These are phyloP conservation scores for Dinothrombium tinctorium DNA, from an alignment of 1,140 invertebrate species.

Conservation along the genomic window DNA sequence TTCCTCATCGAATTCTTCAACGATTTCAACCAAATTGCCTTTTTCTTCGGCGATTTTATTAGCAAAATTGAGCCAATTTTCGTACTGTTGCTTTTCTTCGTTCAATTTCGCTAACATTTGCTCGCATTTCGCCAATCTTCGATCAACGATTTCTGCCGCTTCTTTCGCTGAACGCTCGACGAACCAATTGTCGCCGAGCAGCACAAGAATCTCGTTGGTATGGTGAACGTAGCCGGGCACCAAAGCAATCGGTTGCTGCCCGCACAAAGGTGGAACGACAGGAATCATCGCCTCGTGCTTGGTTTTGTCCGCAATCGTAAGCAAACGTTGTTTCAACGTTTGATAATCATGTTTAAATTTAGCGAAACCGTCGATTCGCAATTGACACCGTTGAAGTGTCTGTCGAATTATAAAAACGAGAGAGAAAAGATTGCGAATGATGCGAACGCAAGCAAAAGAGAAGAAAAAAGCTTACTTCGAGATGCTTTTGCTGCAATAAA, in stretches of 20 bases:
- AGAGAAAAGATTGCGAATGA: too few relatives aligned
- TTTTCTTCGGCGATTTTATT: constrained; percentile 17
- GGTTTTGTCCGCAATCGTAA: too few relatives aligned
- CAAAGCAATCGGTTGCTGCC: constrained; percentile 32
- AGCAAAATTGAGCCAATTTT: constrained; percentile 22
- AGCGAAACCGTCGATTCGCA: too few relatives aligned
- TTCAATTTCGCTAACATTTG: constrained; percentile 25
- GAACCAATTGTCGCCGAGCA: constrained; percentile 43
- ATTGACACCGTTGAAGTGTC: too few relatives aligned
- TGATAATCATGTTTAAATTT: too few relatives aligned
- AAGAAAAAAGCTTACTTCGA: too few relatives aligned
- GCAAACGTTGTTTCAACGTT: too few relatives aligned
- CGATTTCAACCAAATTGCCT: constrained; percentile 19
- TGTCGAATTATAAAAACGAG: too few relatives aligned
- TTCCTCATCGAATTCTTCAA: constrained; percentile 29
- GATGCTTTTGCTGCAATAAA: too few relatives aligned
- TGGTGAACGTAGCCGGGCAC: constrained; percentile 40
- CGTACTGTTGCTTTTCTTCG: constrained; percentile 24
- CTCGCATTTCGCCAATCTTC: constrained; percentile 27
- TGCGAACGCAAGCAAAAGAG: too few relatives aligned
- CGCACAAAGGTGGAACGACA: too few relatives aligned
- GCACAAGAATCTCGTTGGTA: constrained; percentile 42
- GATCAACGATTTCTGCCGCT: constrained; percentile 32
- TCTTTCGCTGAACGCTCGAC: constrained; percentile 37
- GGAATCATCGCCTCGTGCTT: too few relatives aligned